Evolutionary conservation across 2,113 vertebrate species (phyloP), one percentile per base, ranked within the genome.

Genomic region (Probosciger aterrimus): DNA sequence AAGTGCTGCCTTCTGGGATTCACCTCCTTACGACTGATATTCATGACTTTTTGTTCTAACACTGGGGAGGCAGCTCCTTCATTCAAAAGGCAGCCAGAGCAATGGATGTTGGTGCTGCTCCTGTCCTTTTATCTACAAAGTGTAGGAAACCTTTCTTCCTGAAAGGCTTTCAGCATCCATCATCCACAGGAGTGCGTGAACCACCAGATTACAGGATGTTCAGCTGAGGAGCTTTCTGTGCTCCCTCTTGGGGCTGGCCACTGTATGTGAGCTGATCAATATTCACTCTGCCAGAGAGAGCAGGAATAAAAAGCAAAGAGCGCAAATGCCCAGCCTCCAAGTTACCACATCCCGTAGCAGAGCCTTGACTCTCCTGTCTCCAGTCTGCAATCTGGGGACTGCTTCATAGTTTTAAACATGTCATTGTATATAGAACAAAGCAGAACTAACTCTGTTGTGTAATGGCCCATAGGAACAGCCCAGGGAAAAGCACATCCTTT

Each of bases 101-200:
- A 71, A 55, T 60, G 43, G 55, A 30, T n/a, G 8, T 31, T 90
- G 68, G 80, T 91, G 82, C 55, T 19, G 10, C 46, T 75, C 18
- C 86, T 55, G n/a, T 49, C 43, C 55, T 89, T 91, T 89, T 60
- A 88, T 39, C 60, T 77, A 20, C n/a, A 39, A 83, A 95, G 57
- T 12, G 27, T 60, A 86, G 55, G 69, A 84, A 92, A 92, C 49
- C 24, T 81, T 86, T 92, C 77, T 81, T 20, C 11, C 68, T 71
- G 88, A 84, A 84, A 89, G 35, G 73, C 89, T 95, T 91, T 89
- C 83, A 75, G 35, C 69, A 82, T 60, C 81, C 77, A 71, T 79
- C 83, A 75, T 67, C 69, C 39, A 17, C 4, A 1, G 80, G 33
- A 81, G 65, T 25, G 82, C 43, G 33, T 1, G 20, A 83, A 81